Evolutionary conservation across 1,140 invertebrate genomes (phyloP).

Genomic region (Nephila pilipes): DNA sequence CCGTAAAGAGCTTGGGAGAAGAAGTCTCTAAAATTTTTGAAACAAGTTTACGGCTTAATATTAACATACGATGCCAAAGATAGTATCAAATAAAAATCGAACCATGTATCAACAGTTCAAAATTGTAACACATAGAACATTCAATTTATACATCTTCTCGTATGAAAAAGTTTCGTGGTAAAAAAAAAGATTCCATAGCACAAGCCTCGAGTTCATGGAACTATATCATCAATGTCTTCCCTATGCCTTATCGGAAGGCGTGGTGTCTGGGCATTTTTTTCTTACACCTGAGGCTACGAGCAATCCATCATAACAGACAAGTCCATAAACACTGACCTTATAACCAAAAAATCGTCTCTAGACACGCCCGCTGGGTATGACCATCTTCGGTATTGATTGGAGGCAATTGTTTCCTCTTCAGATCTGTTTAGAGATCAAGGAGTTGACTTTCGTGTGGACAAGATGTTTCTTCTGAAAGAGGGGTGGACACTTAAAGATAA

Average conservation of each 20-base stretch:
- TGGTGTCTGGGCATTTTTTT: conserved; percentile 25
- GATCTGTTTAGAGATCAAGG: conserved; percentile 51
- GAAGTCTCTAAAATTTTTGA: too few relatives aligned
- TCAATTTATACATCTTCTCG: neutral
- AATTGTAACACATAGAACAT: neutral
- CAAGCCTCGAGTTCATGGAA: neutral
- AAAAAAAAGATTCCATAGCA: neutral
- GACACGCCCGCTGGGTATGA: conserved; percentile 33
- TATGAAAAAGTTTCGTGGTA: neutral
- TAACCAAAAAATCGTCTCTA: conserved; percentile 48
- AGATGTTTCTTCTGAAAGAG: conserved; percentile 10
- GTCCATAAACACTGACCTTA: conserved; percentile 68
- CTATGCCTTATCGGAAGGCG: conserved; percentile 39
- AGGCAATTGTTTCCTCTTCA: conserved; percentile 65
- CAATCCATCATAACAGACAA: conserved; percentile 61
- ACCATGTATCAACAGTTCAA: neutral
- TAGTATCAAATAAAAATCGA: neutral
- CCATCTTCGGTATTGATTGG: conserved; percentile 63
- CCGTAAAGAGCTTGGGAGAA: too few relatives aligned
- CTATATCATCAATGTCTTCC: neutral
- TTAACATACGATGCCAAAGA: neutral
- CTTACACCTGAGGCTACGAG: neutral
- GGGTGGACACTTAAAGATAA: too few relatives aligned
- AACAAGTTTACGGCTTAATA: neutral
- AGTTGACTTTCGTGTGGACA: conserved; percentile 45